Base-by-base conservation (phyloP, 2,888 invertebrate genomes). In the Antheraea yamamai region DNA sequence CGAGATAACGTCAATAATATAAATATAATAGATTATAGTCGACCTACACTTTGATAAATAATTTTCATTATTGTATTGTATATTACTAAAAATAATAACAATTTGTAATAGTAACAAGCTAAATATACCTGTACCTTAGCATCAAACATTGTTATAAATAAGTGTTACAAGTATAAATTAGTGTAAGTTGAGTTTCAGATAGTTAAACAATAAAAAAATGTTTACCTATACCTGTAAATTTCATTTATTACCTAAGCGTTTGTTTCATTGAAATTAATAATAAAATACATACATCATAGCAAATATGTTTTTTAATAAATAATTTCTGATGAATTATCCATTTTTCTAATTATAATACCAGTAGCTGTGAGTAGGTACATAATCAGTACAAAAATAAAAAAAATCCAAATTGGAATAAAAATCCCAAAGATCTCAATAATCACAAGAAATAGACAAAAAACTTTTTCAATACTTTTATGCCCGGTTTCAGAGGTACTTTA, bases 81-180 rank as follows among this genome's bases (percentile, higher is more conserved):
- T 39, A 39, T 39, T 47, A 61, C 1, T 61, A 61, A 23, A 26
- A 66, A 30, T 1, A 2, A 26, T 66, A 30, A 66, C 26, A 66
- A 30, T 66, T 30, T 4, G 16, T 8, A 61, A 23, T 23, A 66
- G 64, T 26, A 30, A 16, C 14, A 66, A 66, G 26, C 26, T 66
- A 64, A 64, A 14, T 64, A 66, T 30, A 66, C 64, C 14, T 66
- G 30, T 66, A 66, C 16, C 16, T 66, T 26, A 26, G 10, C 30
- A 66, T 16, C 10, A 55, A 55, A 55, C 7, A 55, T 20, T 26
- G 23, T 66, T 30, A 66, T 66, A 30, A 66, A 66, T 66, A 66
- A 66, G 64, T 66, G 64, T 66, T 66, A 66, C 30, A 66, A 64
- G 26, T 66, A 66, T 64, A 70, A 70, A 2, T 70, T 70, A 70